A percentile compares a stretch with the other conserved stretches of the same genome.
Conservation (phyloP, 2,888 invertebrate species). For the Xanthia icteritia region DNA sequence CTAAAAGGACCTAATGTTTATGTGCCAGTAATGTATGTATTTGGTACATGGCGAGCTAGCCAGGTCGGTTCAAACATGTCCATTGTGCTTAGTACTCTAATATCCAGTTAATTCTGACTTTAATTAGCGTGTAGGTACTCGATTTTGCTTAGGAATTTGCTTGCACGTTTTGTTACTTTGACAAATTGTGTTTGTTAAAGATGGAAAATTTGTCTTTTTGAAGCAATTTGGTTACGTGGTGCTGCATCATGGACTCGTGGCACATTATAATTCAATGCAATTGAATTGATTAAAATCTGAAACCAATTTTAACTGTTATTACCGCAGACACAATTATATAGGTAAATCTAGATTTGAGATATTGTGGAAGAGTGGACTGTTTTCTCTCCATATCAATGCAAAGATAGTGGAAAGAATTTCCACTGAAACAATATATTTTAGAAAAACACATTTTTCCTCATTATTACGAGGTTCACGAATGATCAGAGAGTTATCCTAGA, state of each 20-base stretch:
- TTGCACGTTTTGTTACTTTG: constrained; percentile 24
- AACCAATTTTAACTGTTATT: not conserved
- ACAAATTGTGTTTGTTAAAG: constrained; percentile 23
- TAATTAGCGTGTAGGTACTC: constrained; percentile 55
- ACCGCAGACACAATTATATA: not conserved
- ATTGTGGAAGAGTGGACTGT: not conserved
- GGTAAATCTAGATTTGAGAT: not conserved
- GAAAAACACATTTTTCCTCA: not conserved
- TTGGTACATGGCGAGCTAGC: constrained; percentile 77
- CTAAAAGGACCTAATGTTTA: constrained; percentile 51
- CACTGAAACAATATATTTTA: not conserved
- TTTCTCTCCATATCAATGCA: not conserved
- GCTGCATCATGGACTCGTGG: not conserved
- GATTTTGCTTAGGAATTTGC: constrained; percentile 47
- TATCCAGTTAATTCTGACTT: constrained; percentile 58
- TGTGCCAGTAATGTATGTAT: constrained; percentile 77
- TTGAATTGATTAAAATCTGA: not conserved
- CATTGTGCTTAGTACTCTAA: constrained; percentile 60
- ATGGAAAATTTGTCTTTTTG: not conserved
- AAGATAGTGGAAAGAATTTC: not conserved
- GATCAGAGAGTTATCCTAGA: not conserved
- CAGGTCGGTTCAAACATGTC: constrained; percentile 67
- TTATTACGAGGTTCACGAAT: not conserved
- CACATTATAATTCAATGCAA: not conserved
- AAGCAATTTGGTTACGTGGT: not conserved